Base-by-base conservation (phyloP, 1,140 invertebrate genomes). In the Drosophila triauraria region DNA sequence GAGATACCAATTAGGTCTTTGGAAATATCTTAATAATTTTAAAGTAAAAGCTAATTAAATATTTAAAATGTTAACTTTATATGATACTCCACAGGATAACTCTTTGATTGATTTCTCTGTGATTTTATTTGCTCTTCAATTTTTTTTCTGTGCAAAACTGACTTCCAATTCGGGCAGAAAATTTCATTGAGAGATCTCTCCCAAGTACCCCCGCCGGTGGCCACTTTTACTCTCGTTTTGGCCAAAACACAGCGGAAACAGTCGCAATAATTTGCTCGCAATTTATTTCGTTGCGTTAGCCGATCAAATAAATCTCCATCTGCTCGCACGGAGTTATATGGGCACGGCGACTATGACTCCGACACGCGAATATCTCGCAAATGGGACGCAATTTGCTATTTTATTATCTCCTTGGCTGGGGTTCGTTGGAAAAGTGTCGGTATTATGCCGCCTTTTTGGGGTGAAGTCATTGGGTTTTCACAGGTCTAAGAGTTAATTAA, bases 201-300 rank as follows among this genome's bases (percentile, higher is more conserved):
- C 54, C 20, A 25, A 56, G 13, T 56, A 20, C 53, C 20, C 53
- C 27, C 27, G 27, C 38, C 23, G 30, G 46, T 53, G 53, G 61
- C 56, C 78, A 81, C 79, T 81, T 81, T 81, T 81, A 81, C 79
- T 81, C 79, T 81, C 79, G 76, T 75, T 75, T 67, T 75, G 81
- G 80, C 58, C 76, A 59, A 38, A 53, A 44, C 60, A 79, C 74
- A 85, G 72, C 82, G 82, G 82, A 85, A 85, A 86, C 77, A 62
- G 44, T 76, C 82, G 84, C 76, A 82, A 86, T 81, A 85, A 86
- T 85, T 85, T 85, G 70, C 84, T 80, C 59, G 71, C 82, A 86
- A 75, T 85, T 85, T 86, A 85, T 81, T 78, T 63, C 69, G 61
- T 81, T 86, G 82, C 78, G 82, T 86, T 85, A 62, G 78, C 60